Evolutionary conservation across 2,797 vertebrate species (phyloP), one percentile per base, ranked within the genome.

Genomic region (Vireo griseus): DNA sequence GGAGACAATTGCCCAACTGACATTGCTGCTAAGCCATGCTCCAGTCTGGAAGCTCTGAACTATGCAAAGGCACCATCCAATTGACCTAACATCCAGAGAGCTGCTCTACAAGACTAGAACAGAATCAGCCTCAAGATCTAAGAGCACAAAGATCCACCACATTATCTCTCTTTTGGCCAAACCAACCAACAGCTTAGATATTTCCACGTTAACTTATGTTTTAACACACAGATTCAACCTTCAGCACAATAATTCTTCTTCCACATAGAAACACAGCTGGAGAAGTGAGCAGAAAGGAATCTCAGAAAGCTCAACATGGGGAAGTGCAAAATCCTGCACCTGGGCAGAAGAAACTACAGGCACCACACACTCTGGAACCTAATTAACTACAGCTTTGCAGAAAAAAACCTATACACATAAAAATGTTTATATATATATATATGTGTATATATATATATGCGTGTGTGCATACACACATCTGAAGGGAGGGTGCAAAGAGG

Each of bases 11-110:
- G 35, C 45, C n/a, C 42, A 54, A 2, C 3, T 52, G 37, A 66
- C 51, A 28, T 0, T 42, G 47, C 47, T 84, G 50, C n/a, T 31
- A 73, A 79, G 6, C 44, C 50, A 51, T 1, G 0, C 28, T 69
- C 33, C 47, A 51, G 47, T 59, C n/a, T 29, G 24, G 37, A 82
- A 80, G 54, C 45, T 80, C 3, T 77, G 18, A 54, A 66, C 63
- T 48, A 37, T 0, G 0, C 31, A 54, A 24, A 22, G 18, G 24
- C 25, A 73, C 24, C 5, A 5, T 25, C 42, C 5, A 3, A 31
- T 0, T 40, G 13, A 44, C 33, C 5, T 28, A 20, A 72, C 65
- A 79, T 33, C 29, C 28, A 76, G 39, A 40, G 11, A 65, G 29
- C 26, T 61, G 25, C 44, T 72, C 85, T 76, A 45, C 51, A 76